Evolutionary conservation across 1,140 invertebrate genomes (phyloP), one percentile per base, ranked within the genome.

Genomic region (Heliconius himera): DNA sequence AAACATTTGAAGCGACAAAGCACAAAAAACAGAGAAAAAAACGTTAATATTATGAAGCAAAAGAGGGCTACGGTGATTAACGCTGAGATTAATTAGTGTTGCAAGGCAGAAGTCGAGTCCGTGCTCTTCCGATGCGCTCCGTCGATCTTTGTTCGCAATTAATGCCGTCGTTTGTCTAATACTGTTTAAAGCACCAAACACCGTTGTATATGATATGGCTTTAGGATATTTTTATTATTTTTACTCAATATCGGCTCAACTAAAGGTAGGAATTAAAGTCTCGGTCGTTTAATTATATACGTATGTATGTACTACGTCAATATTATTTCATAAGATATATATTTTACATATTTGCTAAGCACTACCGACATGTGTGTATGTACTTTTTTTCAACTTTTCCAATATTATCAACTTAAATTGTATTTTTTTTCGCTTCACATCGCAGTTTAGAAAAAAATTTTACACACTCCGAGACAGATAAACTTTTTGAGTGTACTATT

Each of bases 81-180:
- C 84, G 85, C 56, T 54, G 83, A 89, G 88, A 91, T 91, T 91
- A 92, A 91, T 92, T 92, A 91, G 88, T 89, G 87, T 87, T 90
- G 88, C 87, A 88, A 87, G 81, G 84, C 81, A 82, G 85, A 84
- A 87, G 82, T 82, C 75, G 26, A 74, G 80, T 81, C 73, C 83
- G 76, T 75, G 81, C 81, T 87, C 85, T 81, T 84, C 83, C 85
- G 82, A 84, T 85, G 81, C 76, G 71, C 80, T 80, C 78, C 74
- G 72, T 74, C 76, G 72, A 85, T 80, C 74, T 82, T 78, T 79
- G 79, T 70, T 82, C 73, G n/a, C 81, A 72, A 74, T 72, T 78
- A 71, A 83, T 83, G 73, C 73, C 66, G 73, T 72, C 79, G 70
- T 80, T 80, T 73, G 49, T 80, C 74, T 80, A 70, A 73, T 73